phyloP scores from a whole-genome alignment of 2,113 vertebrate genomes.

The Gallinago undulata region DNA sequence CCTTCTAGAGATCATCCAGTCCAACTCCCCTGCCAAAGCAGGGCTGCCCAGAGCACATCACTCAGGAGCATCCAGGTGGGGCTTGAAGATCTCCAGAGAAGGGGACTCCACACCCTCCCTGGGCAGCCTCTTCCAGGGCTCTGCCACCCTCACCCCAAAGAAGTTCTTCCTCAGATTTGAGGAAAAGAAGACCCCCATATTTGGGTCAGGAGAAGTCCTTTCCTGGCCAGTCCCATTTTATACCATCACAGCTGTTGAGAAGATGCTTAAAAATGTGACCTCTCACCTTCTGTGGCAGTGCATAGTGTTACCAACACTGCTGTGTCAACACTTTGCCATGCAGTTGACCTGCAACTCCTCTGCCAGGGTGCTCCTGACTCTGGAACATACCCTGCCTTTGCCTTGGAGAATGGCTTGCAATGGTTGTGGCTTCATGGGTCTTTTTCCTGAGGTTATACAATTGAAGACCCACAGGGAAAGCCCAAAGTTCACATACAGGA shows the following conservation, averaged over 20 bases:
- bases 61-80: no score
- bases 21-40: no score
- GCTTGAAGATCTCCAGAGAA: no score
- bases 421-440: fast-evolving
- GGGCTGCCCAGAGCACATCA: no score
- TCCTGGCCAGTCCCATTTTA: neutral
- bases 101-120: no score
- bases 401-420: neutral
- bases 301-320: neutral
- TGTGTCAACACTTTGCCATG: fast-evolving
- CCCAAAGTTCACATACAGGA: neutral
- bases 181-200: no score
- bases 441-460: neutral
- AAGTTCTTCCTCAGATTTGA: no score
- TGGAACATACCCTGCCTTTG: neutral
- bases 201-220: neutral
- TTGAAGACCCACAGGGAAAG: neutral
- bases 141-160: no score
- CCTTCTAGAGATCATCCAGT: no score
- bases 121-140: no score
- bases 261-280: neutral
- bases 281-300: neutral
- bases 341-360: neutral
- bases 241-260: neutral
- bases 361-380: neutral